These are phyloP conservation scores for Anneissia japonica DNA, from an alignment of 35 echinoderm and acorn worm species.

Conservation along the genomic window DNA sequence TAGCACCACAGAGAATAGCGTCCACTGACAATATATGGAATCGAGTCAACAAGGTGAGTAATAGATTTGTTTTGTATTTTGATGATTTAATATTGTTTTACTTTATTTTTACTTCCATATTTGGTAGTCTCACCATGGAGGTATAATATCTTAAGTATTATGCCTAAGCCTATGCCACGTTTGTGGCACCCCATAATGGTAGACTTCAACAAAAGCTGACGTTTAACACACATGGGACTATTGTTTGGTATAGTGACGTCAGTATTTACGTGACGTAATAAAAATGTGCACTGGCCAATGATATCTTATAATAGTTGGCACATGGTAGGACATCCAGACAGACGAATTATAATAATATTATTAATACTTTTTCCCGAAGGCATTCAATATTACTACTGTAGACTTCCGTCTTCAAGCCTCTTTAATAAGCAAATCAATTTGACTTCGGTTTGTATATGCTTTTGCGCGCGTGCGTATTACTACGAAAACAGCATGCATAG, in stretches of 20 bases:
- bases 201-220: too few species aligned
- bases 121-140: too few species aligned
- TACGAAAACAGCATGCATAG: background rate
- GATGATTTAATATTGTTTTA: too few species aligned
- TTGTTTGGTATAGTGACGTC: too few species aligned
- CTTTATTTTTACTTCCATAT: too few species aligned
- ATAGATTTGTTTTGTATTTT: background rate
- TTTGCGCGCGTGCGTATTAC: background rate
- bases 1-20: constrained; percentile 70
- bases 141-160: too few species aligned
- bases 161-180: too few species aligned
- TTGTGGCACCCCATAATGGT: too few species aligned
- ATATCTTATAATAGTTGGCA: background rate
- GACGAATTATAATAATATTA: background rate
- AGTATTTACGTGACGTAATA: too few species aligned
- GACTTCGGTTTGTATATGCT: background rate
- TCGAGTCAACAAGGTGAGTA: constrained; percentile 79
- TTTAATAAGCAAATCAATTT: background rate
- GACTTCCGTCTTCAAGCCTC: background rate
- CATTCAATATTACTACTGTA: background rate
- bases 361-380: background rate
- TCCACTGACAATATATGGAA: constrained; percentile 84
- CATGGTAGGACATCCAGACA: background rate
- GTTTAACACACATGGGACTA: too few species aligned
- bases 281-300: too few species aligned